Conservation (phyloP, 1,140 invertebrate species). For the Heliothis virescens region DNA sequence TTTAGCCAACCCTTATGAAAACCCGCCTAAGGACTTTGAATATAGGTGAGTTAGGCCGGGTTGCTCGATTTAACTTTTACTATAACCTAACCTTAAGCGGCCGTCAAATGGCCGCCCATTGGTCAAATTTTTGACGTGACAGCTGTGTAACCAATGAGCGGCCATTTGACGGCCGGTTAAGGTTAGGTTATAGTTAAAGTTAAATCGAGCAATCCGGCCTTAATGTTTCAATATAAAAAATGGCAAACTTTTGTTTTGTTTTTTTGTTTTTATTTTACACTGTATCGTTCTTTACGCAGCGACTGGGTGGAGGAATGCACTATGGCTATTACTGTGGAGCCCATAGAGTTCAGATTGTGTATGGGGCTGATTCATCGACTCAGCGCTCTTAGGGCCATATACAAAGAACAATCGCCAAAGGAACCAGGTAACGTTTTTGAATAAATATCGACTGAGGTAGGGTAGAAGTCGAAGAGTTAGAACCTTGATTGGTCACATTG, state of each 20-base stretch:
- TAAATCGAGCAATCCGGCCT: too few relatives aligned
- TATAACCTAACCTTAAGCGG: too few relatives aligned
- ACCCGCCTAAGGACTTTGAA: constrained; percentile 72
- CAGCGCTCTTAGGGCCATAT: constrained; percentile 33
- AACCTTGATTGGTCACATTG: background rate
- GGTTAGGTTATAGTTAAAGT: too few relatives aligned
- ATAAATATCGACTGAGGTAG: too few relatives aligned
- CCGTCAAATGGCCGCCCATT: too few relatives aligned
- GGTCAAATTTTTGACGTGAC: too few relatives aligned
- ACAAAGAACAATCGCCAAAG: constrained; percentile 45
- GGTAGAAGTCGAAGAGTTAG: too few relatives aligned
- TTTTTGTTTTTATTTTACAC: background rate
- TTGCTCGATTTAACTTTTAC: too few relatives aligned
- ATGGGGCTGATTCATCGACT: constrained; percentile 62
- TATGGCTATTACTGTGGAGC: constrained; percentile 58
- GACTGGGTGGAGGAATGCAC: constrained; percentile 72
- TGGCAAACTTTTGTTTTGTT: too few relatives aligned
- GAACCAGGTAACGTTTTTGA: constrained; percentile 10
- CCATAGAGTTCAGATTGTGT: constrained; percentile 57
- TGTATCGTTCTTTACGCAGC: constrained; percentile 54
- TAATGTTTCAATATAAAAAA: too few relatives aligned
- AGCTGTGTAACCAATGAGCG: too few relatives aligned
- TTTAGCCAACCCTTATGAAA: constrained; percentile 66
- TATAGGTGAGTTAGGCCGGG: constrained; percentile 75
- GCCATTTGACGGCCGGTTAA: too few relatives aligned